Base-by-base conservation (phyloP, 2,888 invertebrate species). In the Macrostomum cliftonense region DNA sequence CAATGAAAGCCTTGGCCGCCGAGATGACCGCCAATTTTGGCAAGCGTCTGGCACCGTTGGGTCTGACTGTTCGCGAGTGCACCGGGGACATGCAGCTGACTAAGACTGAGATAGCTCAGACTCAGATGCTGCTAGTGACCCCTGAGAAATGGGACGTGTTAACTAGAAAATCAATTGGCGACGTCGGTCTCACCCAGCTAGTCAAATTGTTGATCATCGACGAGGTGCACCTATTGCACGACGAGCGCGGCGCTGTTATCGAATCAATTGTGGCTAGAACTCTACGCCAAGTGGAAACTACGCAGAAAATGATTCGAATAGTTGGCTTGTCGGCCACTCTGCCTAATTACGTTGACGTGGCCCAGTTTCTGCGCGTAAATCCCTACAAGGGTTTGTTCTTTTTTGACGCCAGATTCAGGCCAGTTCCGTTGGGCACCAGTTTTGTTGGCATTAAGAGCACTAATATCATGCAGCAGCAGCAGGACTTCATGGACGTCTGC, bases 71-170 rank as follows among this genome's bases (percentile, higher is more conserved):
- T 0, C 76, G 81, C 47, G 97, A 99, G 69, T 72, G 93, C 56
- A 99, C 97, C 0, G 97, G 97, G 14, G 97, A 99, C 67, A 97
- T 95, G 85, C 88, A 91, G 60, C 73, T 99, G 16, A 86, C 88
- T 0, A 89, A 89, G 68, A 75, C 78, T 4, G 95, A 99, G 71
- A 87, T 99, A 52, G 78, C 81, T 43, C 81, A 86, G 62, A 97
- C 97, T 0, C 93, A 75, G 72, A 89, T 97, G 81, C 77, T 99
- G 43, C 86, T 99, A 1, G 88, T 93, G 1, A 99, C 97, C 0
- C 97, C 97, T 0, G 97, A 99, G 71, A 99, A 99, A 63, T 97
- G 97, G 95, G 97, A 99, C 68, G 91, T 99, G 7, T 88, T 97
- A 1, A 95, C 95, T 0, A 76, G 97, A 56, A 99, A 99, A 60